phyloP scores from a whole-genome alignment of 2,113 vertebrate genomes.

The Ptychochromis oligacanthus region DNA sequence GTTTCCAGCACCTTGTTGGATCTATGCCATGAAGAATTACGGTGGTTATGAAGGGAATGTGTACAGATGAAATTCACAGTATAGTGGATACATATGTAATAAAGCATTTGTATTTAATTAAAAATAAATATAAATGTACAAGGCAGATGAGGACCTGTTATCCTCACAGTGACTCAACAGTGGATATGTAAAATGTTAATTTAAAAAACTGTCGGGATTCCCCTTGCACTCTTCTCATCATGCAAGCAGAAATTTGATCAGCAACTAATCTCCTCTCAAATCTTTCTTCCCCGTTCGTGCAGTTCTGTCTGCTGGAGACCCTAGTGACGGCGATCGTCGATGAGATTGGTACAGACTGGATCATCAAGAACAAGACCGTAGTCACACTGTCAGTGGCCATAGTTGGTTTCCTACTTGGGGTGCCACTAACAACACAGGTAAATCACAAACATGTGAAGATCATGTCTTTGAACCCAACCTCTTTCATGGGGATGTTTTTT shows the following conservation, averaged over 20 bases:
- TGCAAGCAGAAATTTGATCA: not conserved
- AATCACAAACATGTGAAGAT: not conserved
- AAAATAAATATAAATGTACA: too few species aligned
- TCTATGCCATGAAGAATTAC: too few species aligned
- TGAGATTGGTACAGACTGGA: constrained; percentile 96
- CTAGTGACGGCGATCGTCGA: constrained; percentile 96
- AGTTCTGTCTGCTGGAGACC: constrained; percentile 98
- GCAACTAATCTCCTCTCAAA: too few species aligned
- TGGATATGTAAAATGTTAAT: too few species aligned
- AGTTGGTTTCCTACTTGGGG: constrained; percentile 89
- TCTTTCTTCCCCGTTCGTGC: not conserved
- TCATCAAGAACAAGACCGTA: constrained; percentile 89
- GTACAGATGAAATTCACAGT: too few species aligned
- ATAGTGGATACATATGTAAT: too few species aligned
- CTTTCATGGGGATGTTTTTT: not conserved
- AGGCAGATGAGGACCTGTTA: too few species aligned
- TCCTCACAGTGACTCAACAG: too few species aligned
- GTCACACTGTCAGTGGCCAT: constrained; percentile 91
- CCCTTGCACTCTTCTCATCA: not conserved
- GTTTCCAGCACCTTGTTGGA: too few species aligned
- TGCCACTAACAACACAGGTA: constrained; percentile 94
- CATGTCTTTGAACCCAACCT: not conserved
- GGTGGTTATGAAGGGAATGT: too few species aligned
- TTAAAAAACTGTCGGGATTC: too few species aligned
- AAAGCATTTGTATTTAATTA: too few species aligned